Conservation (phyloP, 2,797 vertebrate genomes). For the Heteromormyrus szaboi region DNA sequence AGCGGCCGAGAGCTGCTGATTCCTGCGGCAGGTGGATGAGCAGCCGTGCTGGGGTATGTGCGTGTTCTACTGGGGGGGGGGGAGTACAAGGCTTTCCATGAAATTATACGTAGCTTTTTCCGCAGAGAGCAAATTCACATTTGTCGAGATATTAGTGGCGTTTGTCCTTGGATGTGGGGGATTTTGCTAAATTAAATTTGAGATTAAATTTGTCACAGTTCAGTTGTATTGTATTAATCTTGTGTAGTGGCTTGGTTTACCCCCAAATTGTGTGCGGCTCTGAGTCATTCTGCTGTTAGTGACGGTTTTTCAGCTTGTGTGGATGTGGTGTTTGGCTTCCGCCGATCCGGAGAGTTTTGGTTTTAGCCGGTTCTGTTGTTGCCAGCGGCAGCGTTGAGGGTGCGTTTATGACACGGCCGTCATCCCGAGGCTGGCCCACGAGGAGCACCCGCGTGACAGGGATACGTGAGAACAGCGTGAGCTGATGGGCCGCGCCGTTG, state of each 20-base stretch:
- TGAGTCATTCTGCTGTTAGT: not conserved
- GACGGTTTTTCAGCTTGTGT: not conserved
- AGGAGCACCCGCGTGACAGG: not conserved
- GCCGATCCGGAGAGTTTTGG: not conserved
- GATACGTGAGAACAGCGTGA: not conserved
- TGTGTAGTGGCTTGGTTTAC: not conserved
- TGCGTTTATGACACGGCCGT: not conserved
- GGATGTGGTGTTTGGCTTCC: not conserved
- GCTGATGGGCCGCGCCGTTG: not conserved
- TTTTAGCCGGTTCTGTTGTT: not conserved
- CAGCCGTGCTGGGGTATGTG: conserved; percentile 38
- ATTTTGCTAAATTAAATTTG: not conserved
- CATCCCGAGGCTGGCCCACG: not conserved
- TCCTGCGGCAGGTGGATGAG: conserved; percentile 36
- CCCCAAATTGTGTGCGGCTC: not conserved
- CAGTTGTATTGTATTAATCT: not conserved
- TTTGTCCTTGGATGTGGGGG: not conserved
- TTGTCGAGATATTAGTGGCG: not conserved
- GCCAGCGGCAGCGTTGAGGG: not conserved
- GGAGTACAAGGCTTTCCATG: not conserved
- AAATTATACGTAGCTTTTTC: not conserved
- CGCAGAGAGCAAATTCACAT: not conserved
- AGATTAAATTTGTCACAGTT: not conserved
- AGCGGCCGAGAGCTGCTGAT: conserved; percentile 24
- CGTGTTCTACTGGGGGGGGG: not conserved